Base-by-base conservation (phyloP, 2,797 vertebrate genomes). In the Mergus octosetaceus region DNA sequence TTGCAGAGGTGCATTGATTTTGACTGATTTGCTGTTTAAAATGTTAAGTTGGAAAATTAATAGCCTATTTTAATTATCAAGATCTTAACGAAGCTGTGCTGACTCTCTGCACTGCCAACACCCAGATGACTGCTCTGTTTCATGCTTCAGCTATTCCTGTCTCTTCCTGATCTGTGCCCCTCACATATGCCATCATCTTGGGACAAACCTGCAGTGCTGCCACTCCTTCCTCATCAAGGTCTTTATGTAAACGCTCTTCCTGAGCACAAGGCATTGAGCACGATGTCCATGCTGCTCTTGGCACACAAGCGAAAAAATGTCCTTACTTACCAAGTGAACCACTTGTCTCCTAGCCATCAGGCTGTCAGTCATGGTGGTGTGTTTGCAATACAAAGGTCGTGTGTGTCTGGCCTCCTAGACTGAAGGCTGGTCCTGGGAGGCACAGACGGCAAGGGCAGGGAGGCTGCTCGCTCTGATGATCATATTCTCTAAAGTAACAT, bases 201-300 rank as follows among this genome's bases (percentile, higher is more conserved):
- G 45, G 20, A 66, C 20, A 64, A 73, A 65, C 19, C 24, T 58
- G 17, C 34, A 66, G 28, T 36, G 34, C 28, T 2, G 2, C 28
- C 77, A 28, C 11, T 28, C 10, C 7, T 74, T 49, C 49, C 12
- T 58, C 17, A n/a, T 14, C 13, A 76, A 89, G 25, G 32, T 77
- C 11, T 64, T 66, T n/a, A 12, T 13, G 39, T 25, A 65, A 24
- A 27, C 43, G 7, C 1, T 75, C 8, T 58, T 85, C 53, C 64
- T 28, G 32, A 72, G 49, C 15, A 39, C 41, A 45, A 60, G n/a
- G 18, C 11, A 14, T 25, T 18, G n/a, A 65, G 16, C 65, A 61
- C 21, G 30, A 24, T 1, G 1, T 24, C 39, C 21, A 21, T 0
- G 0, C 19, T 58, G 30, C 22, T 71, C 10, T 68, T 68, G 49